phyloP scores from a whole-genome alignment of 2,113 vertebrate genomes.

The Eclectus roratus region DNA sequence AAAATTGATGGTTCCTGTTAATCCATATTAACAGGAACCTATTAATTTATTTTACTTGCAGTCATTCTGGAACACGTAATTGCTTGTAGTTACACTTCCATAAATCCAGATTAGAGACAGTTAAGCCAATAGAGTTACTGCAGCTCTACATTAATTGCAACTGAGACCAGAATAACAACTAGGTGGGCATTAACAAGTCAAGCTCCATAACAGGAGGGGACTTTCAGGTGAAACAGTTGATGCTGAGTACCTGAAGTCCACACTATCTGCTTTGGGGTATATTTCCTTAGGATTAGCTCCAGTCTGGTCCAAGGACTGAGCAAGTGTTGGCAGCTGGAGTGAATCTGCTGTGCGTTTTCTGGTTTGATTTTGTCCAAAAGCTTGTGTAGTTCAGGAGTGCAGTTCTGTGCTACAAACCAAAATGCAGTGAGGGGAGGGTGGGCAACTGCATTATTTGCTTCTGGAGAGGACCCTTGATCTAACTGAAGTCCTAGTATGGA shows the following conservation, averaged over 20 bases:
- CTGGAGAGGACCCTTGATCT: background rate
- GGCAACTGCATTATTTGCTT: background rate
- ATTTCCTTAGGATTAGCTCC: background rate
- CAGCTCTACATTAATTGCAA: background rate
- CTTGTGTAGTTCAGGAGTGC: background rate
- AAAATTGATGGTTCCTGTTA: background rate
- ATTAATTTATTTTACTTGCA: background rate
- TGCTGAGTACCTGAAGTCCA: background rate
- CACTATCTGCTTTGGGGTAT: background rate
- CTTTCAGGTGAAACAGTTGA: background rate
- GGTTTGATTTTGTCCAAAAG: background rate
- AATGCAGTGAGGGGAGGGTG: background rate
- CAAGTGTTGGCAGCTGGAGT: background rate
- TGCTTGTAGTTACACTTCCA: background rate
- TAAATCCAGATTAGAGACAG: conserved; percentile 1
- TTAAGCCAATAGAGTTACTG: background rate
- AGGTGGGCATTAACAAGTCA: background rate
- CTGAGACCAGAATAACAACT: background rate
- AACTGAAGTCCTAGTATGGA: background rate
- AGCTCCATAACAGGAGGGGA: background rate
- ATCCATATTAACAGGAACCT: background rate
- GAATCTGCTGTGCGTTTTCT: background rate
- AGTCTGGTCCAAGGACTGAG: background rate
- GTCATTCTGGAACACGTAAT: background rate
- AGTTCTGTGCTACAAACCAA: background rate